These are phyloP conservation scores for Anableps anableps DNA, from an alignment of 2,797 vertebrate species.

Conservation along the genomic window DNA sequence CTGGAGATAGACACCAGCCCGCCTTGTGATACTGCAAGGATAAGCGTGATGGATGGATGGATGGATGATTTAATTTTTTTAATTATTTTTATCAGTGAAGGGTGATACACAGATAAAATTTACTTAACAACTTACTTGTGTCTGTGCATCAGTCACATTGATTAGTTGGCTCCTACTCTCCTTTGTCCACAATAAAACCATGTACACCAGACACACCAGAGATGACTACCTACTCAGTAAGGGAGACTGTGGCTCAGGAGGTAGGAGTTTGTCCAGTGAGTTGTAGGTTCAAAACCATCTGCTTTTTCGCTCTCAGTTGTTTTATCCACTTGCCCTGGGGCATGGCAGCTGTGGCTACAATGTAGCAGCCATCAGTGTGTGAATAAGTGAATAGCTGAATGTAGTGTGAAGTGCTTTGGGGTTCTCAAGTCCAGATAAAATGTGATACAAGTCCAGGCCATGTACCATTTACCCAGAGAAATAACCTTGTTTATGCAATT, in stretches of 20 bases:
- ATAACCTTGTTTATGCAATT: background rate
- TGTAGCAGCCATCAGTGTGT: background rate
- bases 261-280: background rate
- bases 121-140: too few relatives aligned
- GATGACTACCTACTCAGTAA: background rate
- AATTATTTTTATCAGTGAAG: background rate
- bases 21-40: too few relatives aligned
- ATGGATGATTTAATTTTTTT: background rate
- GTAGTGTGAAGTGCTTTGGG: background rate
- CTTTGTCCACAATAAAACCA: background rate
- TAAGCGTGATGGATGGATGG: too few relatives aligned
- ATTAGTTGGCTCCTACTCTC: background rate
- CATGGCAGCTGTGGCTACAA: background rate
- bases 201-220: background rate
- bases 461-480: background rate
- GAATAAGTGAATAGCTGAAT: too few relatives aligned
- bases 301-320: too few relatives aligned
- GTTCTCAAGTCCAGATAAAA: background rate
- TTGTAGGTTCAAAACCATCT: background rate
- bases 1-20: too few relatives aligned
- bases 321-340: too few relatives aligned
- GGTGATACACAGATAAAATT: too few relatives aligned
- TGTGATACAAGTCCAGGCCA: too few relatives aligned
- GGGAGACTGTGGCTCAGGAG: background rate
- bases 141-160: background rate